A percentile compares a stretch with the other conserved stretches of the same genome.
Conservation (phyloP, 2,113 vertebrate genomes). For the Hirundichthys speculiger region DNA sequence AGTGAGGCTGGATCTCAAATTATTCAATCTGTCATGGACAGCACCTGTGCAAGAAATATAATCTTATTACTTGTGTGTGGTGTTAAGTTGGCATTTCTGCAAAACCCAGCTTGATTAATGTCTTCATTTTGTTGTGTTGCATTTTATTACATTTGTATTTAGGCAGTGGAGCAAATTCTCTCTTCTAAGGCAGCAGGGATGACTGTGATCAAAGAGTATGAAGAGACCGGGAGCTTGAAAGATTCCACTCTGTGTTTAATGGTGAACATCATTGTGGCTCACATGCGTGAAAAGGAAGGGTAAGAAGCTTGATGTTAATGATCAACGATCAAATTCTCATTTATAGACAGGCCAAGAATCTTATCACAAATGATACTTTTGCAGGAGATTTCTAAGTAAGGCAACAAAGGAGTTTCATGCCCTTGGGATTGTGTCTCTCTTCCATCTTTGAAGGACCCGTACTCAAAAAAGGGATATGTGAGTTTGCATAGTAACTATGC, state of each 20-base stretch:
- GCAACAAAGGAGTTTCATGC: too few relatives aligned
- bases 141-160: too few relatives aligned
- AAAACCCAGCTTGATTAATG: too few relatives aligned
- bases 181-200: slow-evolving; percentile 1
- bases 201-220: slow-evolving; percentile 18
- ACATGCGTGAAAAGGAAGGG: slow-evolving; percentile 14
- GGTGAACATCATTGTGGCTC: slow-evolving; percentile 16
- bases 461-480: slow-evolving; percentile 29
- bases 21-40: too few relatives aligned
- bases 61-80: too few relatives aligned
- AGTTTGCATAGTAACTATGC: too few relatives aligned
- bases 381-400: too few relatives aligned
- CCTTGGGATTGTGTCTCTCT: slow-evolving; percentile 15
- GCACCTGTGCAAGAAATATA: too few relatives aligned
- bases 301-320: slow-evolving; percentile 2
- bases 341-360: neutral
- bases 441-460: slow-evolving; percentile 33
- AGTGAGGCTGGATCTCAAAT: too few relatives aligned
- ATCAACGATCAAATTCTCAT: neutral
- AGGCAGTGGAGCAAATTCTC: slow-evolving; percentile 15
- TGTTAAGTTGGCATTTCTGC: too few relatives aligned
- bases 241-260: slow-evolving; percentile 6
- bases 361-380: too few relatives aligned
- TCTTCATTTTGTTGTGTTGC: too few relatives aligned
- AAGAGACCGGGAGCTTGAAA: slow-evolving; percentile 3